Evolutionary conservation across 2,888 invertebrate species (phyloP).

Genomic region (Clusia tigrina): DNA sequence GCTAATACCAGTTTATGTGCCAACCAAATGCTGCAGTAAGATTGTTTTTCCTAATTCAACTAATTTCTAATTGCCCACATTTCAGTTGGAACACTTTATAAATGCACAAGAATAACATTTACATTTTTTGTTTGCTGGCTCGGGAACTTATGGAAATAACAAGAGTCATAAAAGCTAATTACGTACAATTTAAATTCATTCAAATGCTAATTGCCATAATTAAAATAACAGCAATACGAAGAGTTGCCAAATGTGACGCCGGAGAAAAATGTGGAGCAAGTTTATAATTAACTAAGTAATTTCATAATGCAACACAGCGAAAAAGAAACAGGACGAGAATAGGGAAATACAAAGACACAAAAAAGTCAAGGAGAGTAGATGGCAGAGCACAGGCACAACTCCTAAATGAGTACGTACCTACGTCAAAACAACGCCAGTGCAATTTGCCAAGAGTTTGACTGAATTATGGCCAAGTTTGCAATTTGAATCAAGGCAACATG

Average conservation of each 20-base stretch:
- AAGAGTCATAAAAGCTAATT: slow-evolving; percentile 8
- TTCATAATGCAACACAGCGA: slow-evolving; percentile 15
- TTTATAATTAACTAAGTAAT: slow-evolving; percentile 19
- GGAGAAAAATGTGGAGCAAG: slow-evolving; percentile 3
- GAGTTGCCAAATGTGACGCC: slow-evolving; percentile 10
- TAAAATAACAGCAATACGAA: slow-evolving; percentile 11
- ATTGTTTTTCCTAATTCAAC: too few species aligned
- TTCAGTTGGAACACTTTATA: too few species aligned
- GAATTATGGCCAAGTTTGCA: slow-evolving; percentile 7
- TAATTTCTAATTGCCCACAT: too few species aligned
- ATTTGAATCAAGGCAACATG: background rate
- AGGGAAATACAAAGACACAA: background rate
- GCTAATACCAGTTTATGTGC: too few species aligned
- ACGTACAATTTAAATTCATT: slow-evolving; percentile 16
- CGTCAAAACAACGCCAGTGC: background rate
- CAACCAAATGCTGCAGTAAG: too few species aligned
- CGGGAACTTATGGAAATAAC: too few species aligned
- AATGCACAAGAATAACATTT: too few species aligned
- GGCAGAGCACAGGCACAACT: background rate
- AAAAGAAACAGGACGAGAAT: background rate
- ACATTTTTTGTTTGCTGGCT: too few species aligned
- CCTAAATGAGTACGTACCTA: background rate
- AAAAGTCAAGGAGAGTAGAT: background rate
- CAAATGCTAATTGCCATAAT: slow-evolving; percentile 16
- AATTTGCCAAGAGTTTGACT: background rate